phyloP scores from a whole-genome alignment of 1,140 invertebrate genomes.

The Zaprionus vittiger region DNA sequence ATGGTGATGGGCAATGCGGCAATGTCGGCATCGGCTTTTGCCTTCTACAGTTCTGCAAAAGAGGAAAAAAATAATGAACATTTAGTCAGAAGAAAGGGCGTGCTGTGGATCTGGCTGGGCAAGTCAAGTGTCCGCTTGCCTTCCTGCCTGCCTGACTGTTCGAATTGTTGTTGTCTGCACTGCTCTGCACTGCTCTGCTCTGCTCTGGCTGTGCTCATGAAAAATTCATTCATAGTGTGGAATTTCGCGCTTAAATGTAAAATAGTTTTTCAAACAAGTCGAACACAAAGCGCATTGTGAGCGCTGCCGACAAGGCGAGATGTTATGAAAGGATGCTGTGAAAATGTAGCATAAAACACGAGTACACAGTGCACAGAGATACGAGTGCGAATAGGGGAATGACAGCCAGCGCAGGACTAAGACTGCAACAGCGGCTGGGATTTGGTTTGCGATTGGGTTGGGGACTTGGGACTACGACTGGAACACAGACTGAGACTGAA shows the following conservation, averaged over 20 bases:
- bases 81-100: slow-evolving; percentile 27
- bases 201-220: slow-evolving; percentile 63
- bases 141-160: neutral
- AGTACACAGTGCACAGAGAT: slow-evolving; percentile 23
- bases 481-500: slow-evolving; percentile 10
- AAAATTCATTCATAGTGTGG: slow-evolving; percentile 84
- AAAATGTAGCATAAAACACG: slow-evolving; percentile 68
- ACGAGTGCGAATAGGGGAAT: slow-evolving; percentile 10
- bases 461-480: slow-evolving; percentile 16
- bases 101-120: slow-evolving; percentile 30
- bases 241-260: slow-evolving; percentile 84
- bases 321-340: slow-evolving; percentile 76
- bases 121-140: slow-evolving; percentile 36
- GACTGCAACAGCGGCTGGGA: slow-evolving; percentile 26
- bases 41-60: slow-evolving; percentile 10
- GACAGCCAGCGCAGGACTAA: slow-evolving; percentile 33
- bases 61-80: slow-evolving; percentile 16
- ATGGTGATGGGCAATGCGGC: slow-evolving; percentile 35
- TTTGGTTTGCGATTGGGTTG: slow-evolving; percentile 11
- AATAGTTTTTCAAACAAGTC: slow-evolving; percentile 83
- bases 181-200: slow-evolving; percentile 4
- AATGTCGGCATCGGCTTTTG: slow-evolving; percentile 43
- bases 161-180: neutral
- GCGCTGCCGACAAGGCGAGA: slow-evolving; percentile 57
- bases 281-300: slow-evolving; percentile 78